Evolutionary conservation across 2,797 vertebrate species (phyloP).

Genomic region (Pseudochirops cupreus): DNA sequence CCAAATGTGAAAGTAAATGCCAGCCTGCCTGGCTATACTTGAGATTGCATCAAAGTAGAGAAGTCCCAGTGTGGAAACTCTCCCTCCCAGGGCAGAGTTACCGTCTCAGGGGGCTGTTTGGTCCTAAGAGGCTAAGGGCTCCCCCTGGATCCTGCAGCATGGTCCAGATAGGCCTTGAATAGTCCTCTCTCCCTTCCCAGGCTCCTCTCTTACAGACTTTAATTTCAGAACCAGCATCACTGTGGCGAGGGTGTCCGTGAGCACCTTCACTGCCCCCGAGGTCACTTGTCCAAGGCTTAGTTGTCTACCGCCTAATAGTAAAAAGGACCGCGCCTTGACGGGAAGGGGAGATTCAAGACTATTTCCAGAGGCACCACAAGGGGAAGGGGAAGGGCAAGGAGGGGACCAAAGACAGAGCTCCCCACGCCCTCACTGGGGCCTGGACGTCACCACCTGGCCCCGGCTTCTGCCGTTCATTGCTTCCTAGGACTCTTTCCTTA

Average conservation of each 20-base stretch:
- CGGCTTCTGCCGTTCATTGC: fast-evolving
- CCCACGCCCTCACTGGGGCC: background rate
- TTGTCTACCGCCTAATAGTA: background rate
- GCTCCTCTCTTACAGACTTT: background rate
- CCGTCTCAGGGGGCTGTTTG: no score
- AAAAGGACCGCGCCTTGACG: background rate
- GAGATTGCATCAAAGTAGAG: background rate
- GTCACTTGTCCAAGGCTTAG: background rate
- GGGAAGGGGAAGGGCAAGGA: background rate
- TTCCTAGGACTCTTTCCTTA: background rate
- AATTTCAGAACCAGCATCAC: no score
- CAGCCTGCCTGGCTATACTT: background rate
- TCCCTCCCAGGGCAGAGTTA: background rate
- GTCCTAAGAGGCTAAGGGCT: background rate
- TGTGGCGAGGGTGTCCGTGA: background rate
- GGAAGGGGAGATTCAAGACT: background rate
- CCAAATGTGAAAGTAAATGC: no score
- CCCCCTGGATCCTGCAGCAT: background rate
- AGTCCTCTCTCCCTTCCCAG: no score
- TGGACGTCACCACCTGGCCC: background rate
- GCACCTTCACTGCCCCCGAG: background rate
- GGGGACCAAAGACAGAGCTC: background rate
- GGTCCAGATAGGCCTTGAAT: background rate
- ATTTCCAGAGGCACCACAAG: background rate
- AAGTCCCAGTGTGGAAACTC: background rate